Base-by-base conservation (phyloP, 2,113 vertebrate genomes). In the Butorides virescens region DNA sequence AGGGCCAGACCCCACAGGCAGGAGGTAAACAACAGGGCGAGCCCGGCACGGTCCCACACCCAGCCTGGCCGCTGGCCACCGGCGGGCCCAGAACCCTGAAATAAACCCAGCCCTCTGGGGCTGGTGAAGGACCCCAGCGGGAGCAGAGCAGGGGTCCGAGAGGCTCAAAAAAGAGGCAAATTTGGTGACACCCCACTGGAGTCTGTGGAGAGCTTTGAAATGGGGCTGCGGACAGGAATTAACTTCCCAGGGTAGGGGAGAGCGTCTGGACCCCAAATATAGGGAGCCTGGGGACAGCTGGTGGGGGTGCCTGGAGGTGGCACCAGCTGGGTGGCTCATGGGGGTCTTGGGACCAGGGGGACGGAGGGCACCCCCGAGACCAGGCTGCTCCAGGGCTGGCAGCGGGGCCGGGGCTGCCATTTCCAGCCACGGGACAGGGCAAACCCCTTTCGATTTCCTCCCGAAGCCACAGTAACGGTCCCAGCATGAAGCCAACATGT, bases 381-480 rank as follows among this genome's bases (percentile, higher is more conserved):
- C 22, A 65, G 25, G 52, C 44, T 91, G 65, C 23, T 83, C 30
- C 1, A 0, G 36, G 44, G 22, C n/a, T 50, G n/a, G 37, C 27
- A 88, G 59, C 3, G 1, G 26, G 25, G 47, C 21, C 19, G 17
- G 49, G 22, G 21, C 34, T 83, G 79, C 47, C 37, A 66, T 77
- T 88, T 94, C 29, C 67, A 90, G 58, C 4, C 67, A 77, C 0
- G 3, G 19, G 26, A 62, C 15, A 11, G 15, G 20, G 55, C 86
- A 95, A 95, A 94, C 61, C 61, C 47, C 53, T 83, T 62, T 91
- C 13, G 0, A 79, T 81, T 97, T 97, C 95, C 96, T 94, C 47
- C 25, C 9, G 18, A 80, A 96, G 92, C 96, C 97, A 1, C 97
- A 97, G n/a, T 95, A 97, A 97, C 97, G 92, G 97, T 91, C 80